Conservation (phyloP, 1,140 invertebrate species). For the Bombyx mori region ASM3026992v2 NC_085126.1:2797001-2797500, state of each 20-base stretch:
- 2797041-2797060: conserved; percentile 58
- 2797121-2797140: conserved; percentile 53
- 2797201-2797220: conserved; percentile 58
- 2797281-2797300: conserved; percentile 48
- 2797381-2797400: neutral
- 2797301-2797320: conserved; percentile 47
- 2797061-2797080: conserved; percentile 53
- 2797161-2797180: conserved; percentile 68
- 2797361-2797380: conserved; percentile 48
- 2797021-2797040: conserved; percentile 65
- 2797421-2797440: no score
- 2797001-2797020: conserved; percentile 45
- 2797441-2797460: no score
- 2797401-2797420: no score
- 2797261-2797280: conserved; percentile 62
- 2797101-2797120: conserved; percentile 55
- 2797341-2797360: conserved; percentile 62
- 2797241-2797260: conserved; percentile 62
- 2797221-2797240: conserved; percentile 61
- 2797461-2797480: no score
- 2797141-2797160: conserved; percentile 55
- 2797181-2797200: conserved; percentile 66
- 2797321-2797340: conserved; percentile 56
- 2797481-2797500: no score
- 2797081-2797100: conserved; percentile 55